Base-by-base conservation (phyloP, 2,888 invertebrate genomes). In the Neria commutata region DNA sequence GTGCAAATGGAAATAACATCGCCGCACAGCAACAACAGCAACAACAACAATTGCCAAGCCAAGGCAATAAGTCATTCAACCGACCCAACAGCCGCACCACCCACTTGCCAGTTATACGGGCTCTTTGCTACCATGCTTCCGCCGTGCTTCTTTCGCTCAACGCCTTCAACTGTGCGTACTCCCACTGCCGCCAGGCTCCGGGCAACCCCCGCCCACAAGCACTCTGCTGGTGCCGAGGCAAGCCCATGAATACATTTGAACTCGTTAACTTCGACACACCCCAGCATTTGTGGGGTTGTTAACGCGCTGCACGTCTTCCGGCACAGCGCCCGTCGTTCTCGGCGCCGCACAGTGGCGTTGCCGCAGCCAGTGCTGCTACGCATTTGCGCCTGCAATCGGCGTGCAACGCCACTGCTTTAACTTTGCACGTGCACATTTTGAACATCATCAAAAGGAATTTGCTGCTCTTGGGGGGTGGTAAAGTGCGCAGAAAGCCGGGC, bases 201-300 rank as follows among this genome's bases (percentile, higher is more conserved):
- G 68, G 25, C 47, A 24, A 24, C 49, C 33, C n/a, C 33, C 16
- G 6, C 14, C 14, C 14, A 10, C 14, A 14, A 10, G 33, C 14
- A 14, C 14, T 47, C 26, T 61, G 52, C 70, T 72, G 71, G 72
- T 72, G 64, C 23, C 14, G 25, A 64, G 66, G 65, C 69, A 67
- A 63, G 72, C 74, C 76, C 79, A 79, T 79, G 79, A 79, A 79
- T 79, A 79, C 70, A 77, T 73, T 75, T 75, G 72, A 75, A 74
- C 77, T 78, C 78, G 78, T 78, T 78, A 78, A 72, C 71, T 74
- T 67, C 58, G 74, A 70, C 73, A 73, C 73, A 73, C 73, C 73
- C 73, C 77, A 74, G 73, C 72, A 73, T 73, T 75, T 70, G 72
- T 74, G 76, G 77, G 77, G 77, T 75, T 68, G 75, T 75, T 75